Base-by-base conservation (phyloP, 2,113 vertebrate species). In the Dipodomys merriami region DNA sequence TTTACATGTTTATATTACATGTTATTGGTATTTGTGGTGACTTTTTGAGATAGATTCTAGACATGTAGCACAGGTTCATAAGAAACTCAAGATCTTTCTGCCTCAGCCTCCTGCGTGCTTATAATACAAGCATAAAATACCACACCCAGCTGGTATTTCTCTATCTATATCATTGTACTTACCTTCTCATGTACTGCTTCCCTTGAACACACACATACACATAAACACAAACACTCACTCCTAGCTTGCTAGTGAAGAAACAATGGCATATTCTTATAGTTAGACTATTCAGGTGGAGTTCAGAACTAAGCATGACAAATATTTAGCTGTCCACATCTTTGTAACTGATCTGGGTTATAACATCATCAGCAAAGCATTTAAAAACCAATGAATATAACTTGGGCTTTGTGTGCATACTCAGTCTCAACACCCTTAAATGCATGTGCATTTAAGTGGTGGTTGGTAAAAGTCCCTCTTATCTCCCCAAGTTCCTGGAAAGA, bases 291-390 rank as follows among this genome's bases (percentile, higher is more conserved):
- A 81, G 30, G 62, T 82, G 30, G 88, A 79, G 29, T 19, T 44
- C 53, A 94, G 57, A 86, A 90, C 87, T 89, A 83, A 91, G 76
- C n/a, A 65, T 67, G 77, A 83, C 68, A 84, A 77, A 88, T 22
- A 39, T 83, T 72, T 85, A 74, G 11, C 69, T 91, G 23, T 11
- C 86, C 67, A 76, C 33, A 62, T 69, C 79, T 91, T 73, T 30
- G 27, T 86, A 64, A n/a, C 57, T 91, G 64, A 86, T 93, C n/a
- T 86, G 62, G 30, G 6, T 86, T 46, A 69, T 8, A 64, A 20
- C 25, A 86, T 53, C 39, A 85, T 72, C 9, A 95, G 25, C 71
- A 93, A 85, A 60, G 8, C 46, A 46, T 46, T 39, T 91, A 49
- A 22, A 91, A 93, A 74, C 74, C 30, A 30, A 39, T 39, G 35